Percentiles rank a stretch among this genome's conserved stretches.
Evolutionary conservation across 2,888 invertebrate genomes (phyloP).

Genomic region (Furcula furcula): DNA sequence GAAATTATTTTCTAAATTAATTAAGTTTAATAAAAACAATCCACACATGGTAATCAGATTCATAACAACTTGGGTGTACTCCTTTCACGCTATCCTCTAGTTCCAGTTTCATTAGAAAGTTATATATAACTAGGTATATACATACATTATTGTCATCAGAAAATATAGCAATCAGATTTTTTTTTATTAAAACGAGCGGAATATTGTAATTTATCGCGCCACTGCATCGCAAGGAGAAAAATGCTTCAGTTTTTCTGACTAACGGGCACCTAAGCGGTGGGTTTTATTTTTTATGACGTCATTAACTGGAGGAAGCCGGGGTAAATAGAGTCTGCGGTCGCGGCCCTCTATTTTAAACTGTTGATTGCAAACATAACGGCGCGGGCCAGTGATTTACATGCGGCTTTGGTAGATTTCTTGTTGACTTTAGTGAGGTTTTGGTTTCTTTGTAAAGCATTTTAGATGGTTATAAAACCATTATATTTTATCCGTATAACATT

Average conservation of each 20-base stretch:
- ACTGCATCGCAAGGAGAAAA: conserved; percentile 52
- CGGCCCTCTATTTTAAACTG: conserved; percentile 50
- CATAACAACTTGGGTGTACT: too few species aligned
- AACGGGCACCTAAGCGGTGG: conserved; percentile 50
- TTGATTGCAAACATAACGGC: conserved; percentile 51
- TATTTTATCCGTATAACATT: too few species aligned
- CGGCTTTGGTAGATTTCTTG: conserved; percentile 24
- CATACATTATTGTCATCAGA: conserved; percentile 1
- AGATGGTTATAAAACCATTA: too few species aligned
- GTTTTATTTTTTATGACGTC: conserved; percentile 77
- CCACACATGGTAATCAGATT: too few species aligned
- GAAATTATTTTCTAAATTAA: too few species aligned
- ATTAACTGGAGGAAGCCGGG: conserved; percentile 71
- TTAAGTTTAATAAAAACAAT: too few species aligned
- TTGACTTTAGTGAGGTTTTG: conserved; percentile 25
- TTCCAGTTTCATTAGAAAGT: too few species aligned
- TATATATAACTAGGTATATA: too few species aligned
- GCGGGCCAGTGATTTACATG: conserved; percentile 33
- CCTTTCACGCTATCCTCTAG: too few species aligned
- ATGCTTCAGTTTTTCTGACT: conserved; percentile 51
- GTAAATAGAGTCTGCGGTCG: conserved; percentile 67
- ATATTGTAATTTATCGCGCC: conserved; percentile 67
- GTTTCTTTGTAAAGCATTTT: conserved; percentile 10
- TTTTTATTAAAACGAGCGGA: conserved; percentile 37
- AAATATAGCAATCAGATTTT: conserved; percentile 17